These are phyloP conservation scores for Atlantisia rogersi DNA, from an alignment of 2,113 vertebrate genomes.

Conservation along the genomic window DNA sequence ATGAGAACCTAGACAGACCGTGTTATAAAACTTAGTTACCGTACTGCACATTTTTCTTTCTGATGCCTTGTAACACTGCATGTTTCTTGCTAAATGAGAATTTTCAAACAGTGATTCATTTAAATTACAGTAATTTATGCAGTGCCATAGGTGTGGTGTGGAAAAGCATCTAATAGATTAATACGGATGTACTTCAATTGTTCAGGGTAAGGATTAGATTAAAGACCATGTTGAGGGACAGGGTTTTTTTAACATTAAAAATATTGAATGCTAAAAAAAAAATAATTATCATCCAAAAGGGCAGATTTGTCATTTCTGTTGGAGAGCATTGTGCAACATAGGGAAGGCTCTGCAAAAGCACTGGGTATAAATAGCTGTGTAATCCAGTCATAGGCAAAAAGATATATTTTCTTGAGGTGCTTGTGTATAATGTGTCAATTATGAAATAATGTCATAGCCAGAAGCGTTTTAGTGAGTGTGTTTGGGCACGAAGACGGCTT, in stretches of 20 bases:
- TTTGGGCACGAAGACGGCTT: neutral
- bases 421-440: conserved; percentile 7
- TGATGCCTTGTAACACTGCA: neutral
- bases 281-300: neutral
- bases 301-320: conserved; percentile 38
- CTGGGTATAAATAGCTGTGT: neutral
- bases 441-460: conserved; percentile 38
- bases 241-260: conserved; percentile 22
- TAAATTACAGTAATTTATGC: conserved; percentile 65
- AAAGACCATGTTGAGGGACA: neutral
- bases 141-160: conserved; percentile 48
- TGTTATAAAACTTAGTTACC: conserved; percentile 57
- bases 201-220: conserved; percentile 29
- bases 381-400: neutral
- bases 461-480: conserved; percentile 7
- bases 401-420: neutral
- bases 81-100: conserved; percentile 56
- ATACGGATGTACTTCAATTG: conserved; percentile 15
- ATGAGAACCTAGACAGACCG: conserved; percentile 20
- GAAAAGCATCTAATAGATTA: conserved; percentile 58
- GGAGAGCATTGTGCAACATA: neutral
- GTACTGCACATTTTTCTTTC: conserved; percentile 29
- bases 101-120: conserved; percentile 65
- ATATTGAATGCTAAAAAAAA: neutral
- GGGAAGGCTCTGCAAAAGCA: neutral